Evolutionary conservation across 2,888 invertebrate species (phyloP).

Genomic region (Ophion ellenae): DNA sequence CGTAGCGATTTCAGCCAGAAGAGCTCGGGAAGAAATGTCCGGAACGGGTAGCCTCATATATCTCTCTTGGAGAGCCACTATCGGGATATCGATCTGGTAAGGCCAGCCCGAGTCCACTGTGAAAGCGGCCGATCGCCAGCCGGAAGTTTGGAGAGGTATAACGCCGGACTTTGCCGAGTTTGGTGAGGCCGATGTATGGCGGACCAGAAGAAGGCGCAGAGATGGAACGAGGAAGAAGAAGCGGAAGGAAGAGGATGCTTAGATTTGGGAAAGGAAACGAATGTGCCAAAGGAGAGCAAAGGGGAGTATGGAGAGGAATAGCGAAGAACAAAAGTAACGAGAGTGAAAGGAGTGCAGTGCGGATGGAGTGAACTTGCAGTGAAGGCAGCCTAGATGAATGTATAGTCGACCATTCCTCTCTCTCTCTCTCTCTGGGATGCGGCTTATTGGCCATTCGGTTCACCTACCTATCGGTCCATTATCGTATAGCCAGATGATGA

Average conservation of each 20-base stretch:
- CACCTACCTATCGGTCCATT: slow-evolving; percentile 68
- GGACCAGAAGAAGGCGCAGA: slow-evolving; percentile 13
- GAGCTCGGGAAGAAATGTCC: slow-evolving; percentile 19
- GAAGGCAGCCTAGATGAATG: slow-evolving; percentile 38
- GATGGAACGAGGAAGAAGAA: neutral
- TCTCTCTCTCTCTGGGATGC: slow-evolving; percentile 29
- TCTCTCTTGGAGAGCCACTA: slow-evolving; percentile 23
- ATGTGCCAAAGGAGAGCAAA: slow-evolving; percentile 20
- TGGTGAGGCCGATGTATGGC: slow-evolving; percentile 17
- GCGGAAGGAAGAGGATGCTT: slow-evolving; percentile 13
- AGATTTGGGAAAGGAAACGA: slow-evolving; percentile 1
- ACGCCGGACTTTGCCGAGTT: slow-evolving; percentile 50
- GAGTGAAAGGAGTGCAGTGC: slow-evolving; percentile 31
- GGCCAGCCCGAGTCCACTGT: slow-evolving; percentile 16
- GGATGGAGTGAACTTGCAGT: slow-evolving; percentile 58
- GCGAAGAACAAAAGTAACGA: slow-evolving; percentile 27
- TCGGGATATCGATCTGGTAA: slow-evolving; percentile 60
- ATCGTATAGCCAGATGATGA: slow-evolving; percentile 66
- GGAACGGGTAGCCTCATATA: slow-evolving; percentile 34
- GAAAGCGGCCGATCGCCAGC: slow-evolving; percentile 44
- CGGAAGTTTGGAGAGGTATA: slow-evolving; percentile 49
- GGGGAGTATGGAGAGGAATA: slow-evolving; percentile 25
- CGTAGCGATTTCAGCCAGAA: slow-evolving; percentile 10
- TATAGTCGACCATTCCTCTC: slow-evolving; percentile 24
- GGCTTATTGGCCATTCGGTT: slow-evolving; percentile 57